phyloP scores from a whole-genome alignment of 2,113 vertebrate genomes.

The Syngnathus typhle region DNA sequence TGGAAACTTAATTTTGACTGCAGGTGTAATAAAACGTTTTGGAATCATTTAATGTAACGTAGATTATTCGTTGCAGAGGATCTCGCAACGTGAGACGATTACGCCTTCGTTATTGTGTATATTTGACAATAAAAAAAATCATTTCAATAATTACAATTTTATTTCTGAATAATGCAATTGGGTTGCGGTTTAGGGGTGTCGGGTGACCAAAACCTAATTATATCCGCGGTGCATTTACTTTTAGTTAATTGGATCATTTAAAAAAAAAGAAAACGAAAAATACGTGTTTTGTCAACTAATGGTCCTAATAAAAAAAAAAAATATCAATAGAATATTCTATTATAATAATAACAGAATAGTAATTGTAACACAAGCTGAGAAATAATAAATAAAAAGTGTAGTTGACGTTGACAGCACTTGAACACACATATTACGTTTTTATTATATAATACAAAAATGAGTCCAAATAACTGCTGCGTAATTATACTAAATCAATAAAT shows the following conservation, averaged over 20 bases:
- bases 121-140: background rate
- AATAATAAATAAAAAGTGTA: no score
- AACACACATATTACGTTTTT: no score
- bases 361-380: background rate
- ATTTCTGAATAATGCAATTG: background rate
- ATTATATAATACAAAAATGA: no score
- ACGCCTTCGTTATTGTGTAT: background rate
- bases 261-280: background rate
- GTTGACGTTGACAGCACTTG: no score
- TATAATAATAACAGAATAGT: background rate
- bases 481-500: no score
- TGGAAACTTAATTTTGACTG: background rate
- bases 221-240: background rate
- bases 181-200: background rate
- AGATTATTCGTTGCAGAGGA: background rate
- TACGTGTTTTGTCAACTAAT: no score
- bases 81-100: background rate
- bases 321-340: no score
- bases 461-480: no score
- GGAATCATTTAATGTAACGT: background rate
- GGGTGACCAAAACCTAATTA: background rate
- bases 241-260: background rate
- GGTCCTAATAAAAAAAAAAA: background rate
- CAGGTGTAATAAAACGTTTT: background rate
- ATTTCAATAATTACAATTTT: background rate